Conservation (phyloP, 53 echinoderm and acorn worm species). For the Holothuria scabra region DNA sequence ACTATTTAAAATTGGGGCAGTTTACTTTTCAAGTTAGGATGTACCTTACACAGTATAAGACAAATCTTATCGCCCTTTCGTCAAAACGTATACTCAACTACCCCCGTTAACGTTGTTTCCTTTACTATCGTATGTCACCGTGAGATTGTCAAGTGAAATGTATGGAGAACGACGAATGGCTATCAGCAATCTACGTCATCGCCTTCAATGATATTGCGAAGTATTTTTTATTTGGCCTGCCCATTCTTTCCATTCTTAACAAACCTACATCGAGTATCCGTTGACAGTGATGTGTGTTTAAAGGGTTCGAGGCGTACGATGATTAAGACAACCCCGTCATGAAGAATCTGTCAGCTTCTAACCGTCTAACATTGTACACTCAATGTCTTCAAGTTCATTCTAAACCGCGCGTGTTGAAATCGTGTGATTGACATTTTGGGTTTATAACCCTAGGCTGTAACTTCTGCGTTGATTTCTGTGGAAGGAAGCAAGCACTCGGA, state of each 20-base stretch:
- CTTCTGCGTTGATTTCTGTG: neutral
- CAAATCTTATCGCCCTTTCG: too few relatives aligned
- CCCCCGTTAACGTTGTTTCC: too few relatives aligned
- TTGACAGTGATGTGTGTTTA: conserved; percentile 45
- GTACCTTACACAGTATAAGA: too few relatives aligned
- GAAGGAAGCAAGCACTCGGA: too few relatives aligned
- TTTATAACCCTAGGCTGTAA: conserved; percentile 25
- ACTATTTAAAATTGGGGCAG: too few relatives aligned
- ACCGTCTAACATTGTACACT: neutral
- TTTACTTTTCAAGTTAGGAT: too few relatives aligned
- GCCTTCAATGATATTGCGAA: conserved; percentile 6
- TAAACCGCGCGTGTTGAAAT: neutral
- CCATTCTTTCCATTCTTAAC: conserved; percentile 39
- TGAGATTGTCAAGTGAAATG: too few relatives aligned
- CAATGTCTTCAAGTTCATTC: conserved; percentile 22
- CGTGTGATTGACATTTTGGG: conserved; percentile 6
- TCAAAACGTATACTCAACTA: too few relatives aligned
- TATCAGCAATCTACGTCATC: conserved; percentile 31
- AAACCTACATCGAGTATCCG: conserved; percentile 26
- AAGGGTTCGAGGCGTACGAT: conserved; percentile 22
- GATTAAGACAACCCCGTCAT: conserved; percentile 15
- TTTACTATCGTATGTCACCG: too few relatives aligned
- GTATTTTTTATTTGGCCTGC: neutral
- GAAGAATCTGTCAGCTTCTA: neutral
- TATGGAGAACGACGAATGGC: neutral